Conservation (phyloP, 1,140 invertebrate genomes). For the Pseudobourletiella spinata region DNA sequence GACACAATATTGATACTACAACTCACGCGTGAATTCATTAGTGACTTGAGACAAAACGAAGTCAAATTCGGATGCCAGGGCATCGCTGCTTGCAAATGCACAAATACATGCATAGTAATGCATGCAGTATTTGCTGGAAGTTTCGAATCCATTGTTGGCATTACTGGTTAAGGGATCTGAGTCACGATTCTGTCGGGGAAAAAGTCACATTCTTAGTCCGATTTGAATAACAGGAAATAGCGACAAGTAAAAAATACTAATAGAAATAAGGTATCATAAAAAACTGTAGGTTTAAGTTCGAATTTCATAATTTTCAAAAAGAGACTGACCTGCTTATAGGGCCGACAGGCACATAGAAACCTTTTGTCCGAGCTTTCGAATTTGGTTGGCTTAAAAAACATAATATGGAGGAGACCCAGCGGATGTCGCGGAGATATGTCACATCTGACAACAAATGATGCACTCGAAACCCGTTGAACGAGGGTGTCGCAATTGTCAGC, state of each 20-base stretch:
- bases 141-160: background rate
- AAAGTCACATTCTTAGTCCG: too few species aligned
- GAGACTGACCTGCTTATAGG: slow-evolving; percentile 45
- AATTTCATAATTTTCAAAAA: too few species aligned
- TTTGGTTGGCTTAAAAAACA: slow-evolving; percentile 49
- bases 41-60: slow-evolving; percentile 52
- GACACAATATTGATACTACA: background rate
- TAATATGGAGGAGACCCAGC: slow-evolving; percentile 64
- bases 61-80: slow-evolving; percentile 58
- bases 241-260: too few species aligned
- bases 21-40: slow-evolving; percentile 13
- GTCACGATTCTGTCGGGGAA: slow-evolving; percentile 30
- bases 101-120: slow-evolving; percentile 64
- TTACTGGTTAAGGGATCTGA: slow-evolving; percentile 13
- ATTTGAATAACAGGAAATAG: too few species aligned
- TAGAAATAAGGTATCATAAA: too few species aligned
- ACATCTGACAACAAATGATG: slow-evolving; percentile 68
- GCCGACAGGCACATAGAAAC: slow-evolving; percentile 55
- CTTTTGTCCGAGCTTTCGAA: slow-evolving; percentile 50
- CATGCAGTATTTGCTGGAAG: slow-evolving; percentile 36
- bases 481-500: slow-evolving; percentile 47
- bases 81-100: slow-evolving; percentile 65
- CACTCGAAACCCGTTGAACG: slow-evolving; percentile 66
- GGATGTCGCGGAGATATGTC: slow-evolving; percentile 58
- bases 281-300: background rate